A percentile compares a stretch with the other conserved stretches of the same genome.
Conservation (phyloP, 2,797 vertebrate genomes). For the Threskiornis aethiopicus region DNA sequence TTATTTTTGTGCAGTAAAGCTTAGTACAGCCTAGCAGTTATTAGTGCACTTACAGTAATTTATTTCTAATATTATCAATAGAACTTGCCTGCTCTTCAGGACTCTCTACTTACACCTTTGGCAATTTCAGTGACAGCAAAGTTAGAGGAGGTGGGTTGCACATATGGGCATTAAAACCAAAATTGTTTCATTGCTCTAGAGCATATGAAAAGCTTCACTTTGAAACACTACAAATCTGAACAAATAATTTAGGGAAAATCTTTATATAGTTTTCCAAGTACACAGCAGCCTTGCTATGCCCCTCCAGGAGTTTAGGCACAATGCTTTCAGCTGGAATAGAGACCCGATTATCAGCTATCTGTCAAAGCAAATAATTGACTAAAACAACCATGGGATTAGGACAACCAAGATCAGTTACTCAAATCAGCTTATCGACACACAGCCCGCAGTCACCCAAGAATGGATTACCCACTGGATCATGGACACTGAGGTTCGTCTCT, state of each 20-base stretch:
- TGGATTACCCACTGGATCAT: background rate
- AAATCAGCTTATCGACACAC: background rate
- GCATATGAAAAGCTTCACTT: background rate
- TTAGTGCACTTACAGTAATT: background rate
- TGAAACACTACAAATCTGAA: background rate
- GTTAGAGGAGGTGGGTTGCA: background rate
- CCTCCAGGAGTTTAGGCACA: background rate
- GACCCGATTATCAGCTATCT: background rate
- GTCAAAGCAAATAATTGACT: background rate
- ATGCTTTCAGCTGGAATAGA: background rate
- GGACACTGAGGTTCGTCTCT: background rate
- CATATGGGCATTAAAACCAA: background rate
- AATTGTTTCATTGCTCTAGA: background rate
- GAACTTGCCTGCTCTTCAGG: background rate
- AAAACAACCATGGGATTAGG: background rate
- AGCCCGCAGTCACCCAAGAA: background rate
- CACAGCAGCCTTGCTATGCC: background rate
- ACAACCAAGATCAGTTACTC: background rate
- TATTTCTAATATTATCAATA: background rate
- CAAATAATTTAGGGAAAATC: background rate
- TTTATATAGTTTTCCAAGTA: background rate
- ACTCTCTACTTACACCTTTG: background rate
- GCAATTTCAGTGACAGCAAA: background rate
- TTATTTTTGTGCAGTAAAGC: background rate
- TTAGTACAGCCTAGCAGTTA: background rate